These are phyloP conservation scores for Vanessa atalanta DNA, from an alignment of 1,140 invertebrate genomes.

Conservation along the genomic window DNA sequence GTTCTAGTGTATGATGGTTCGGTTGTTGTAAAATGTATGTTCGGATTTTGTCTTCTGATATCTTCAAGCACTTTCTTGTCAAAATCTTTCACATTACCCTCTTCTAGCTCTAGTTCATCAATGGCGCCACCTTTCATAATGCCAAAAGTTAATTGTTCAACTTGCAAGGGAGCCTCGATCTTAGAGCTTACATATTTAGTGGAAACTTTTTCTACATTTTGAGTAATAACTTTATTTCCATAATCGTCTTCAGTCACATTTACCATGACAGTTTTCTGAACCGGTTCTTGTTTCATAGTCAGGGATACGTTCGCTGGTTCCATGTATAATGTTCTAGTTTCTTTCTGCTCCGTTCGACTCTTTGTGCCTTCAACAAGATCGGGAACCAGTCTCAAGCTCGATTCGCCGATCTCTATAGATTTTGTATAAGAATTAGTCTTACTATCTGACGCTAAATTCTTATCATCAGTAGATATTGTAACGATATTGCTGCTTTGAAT, in stretches of 20 bases:
- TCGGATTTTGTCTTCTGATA: constrained; percentile 75
- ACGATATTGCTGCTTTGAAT: constrained; percentile 65
- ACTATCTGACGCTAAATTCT: constrained; percentile 48
- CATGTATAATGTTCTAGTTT: constrained; percentile 72
- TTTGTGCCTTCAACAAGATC: constrained; percentile 75
- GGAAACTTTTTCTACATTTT: constrained; percentile 76
- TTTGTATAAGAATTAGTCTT: constrained; percentile 69
- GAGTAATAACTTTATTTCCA: constrained; percentile 78
- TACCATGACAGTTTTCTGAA: constrained; percentile 77
- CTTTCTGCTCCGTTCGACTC: constrained; percentile 58
- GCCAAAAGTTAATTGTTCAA: constrained; percentile 76
- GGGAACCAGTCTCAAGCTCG: constrained; percentile 62
- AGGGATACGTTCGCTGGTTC: constrained; percentile 70
- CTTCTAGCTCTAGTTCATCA: constrained; percentile 68
- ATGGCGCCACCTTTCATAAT: constrained; percentile 69
- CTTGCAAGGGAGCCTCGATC: constrained; percentile 72
- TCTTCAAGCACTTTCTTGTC: constrained; percentile 71
- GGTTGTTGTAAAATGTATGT: constrained; percentile 72
- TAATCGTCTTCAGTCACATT: constrained; percentile 78
- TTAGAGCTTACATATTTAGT: constrained; percentile 69
- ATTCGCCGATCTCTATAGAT: constrained; percentile 78
- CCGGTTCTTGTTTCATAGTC: constrained; percentile 75
- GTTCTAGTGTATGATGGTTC: constrained; percentile 75
- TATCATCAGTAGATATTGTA: constrained; percentile 73
- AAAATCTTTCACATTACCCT: constrained; percentile 71